Base-by-base conservation (phyloP, 2,113 vertebrate genomes). In the Aix galericulata region DNA sequence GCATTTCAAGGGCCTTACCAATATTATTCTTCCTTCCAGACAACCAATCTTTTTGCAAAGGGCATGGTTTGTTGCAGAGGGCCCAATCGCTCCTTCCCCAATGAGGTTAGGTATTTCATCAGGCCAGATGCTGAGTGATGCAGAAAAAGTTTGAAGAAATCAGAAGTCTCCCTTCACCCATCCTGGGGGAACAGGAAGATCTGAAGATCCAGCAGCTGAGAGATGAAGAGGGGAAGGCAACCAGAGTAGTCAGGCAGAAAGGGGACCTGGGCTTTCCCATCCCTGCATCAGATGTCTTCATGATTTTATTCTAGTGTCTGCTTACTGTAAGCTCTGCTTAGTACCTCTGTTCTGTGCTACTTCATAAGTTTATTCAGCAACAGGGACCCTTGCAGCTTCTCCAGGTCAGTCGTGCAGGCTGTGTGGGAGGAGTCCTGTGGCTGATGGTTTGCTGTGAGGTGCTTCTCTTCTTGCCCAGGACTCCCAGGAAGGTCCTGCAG, bases 401-500 rank as follows among this genome's bases (percentile, higher is more conserved):
- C 32, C 73, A 76, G 40, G 25, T 38, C 46, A 6, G 59, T 32
- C 13, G 1, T 8, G 3, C 0, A 0, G 22, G 26, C 21, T 4
- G 58, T 8, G 31, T 55, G 52, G 58, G 44, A 38, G 36, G 58
- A 50, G 38, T 58, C 46, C 29, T 48, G 64, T 48, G 68, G 44
- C 38, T 50, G n/a, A n/a, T 55, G 0, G 1, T 53, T 74, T 31
- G 68, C 75, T 22, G 31, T 25, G 59, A 42, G 13, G 32, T 50
- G 53, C 55, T 58, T 74, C 32, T 52, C 73, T 34, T 38, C 62
- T 4, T 44, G 85, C 23, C 64, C 59, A 20, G 38, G 25, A 8
- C 29, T 31, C 58, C 71, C 21, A 17, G 34, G 32, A 66, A 60
- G 42, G 20, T 38, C 63, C 1, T 59, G 42, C 25, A 34, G 58